A percentile compares a stretch with the other conserved stretches of the same genome.
Evolutionary conservation across 2,113 vertebrate species (phyloP).

Genomic region (human (Homo sapiens)): DNA sequence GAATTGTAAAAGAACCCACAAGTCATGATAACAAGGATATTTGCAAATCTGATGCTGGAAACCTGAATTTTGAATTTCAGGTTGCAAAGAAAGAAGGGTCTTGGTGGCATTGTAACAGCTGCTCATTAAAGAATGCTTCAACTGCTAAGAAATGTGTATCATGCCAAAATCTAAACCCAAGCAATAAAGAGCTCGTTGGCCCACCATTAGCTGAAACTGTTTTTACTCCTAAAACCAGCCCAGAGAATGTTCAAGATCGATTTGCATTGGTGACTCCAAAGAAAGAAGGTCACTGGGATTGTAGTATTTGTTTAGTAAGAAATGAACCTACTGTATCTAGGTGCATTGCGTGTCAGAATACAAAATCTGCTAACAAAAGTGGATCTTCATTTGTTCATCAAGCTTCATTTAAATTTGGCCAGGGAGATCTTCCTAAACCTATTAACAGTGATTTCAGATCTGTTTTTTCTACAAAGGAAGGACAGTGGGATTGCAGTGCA

Average conservation of each 20-base stretch:
- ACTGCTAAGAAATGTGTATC: conserved; percentile 83
- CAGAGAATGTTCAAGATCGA: conserved; percentile 59
- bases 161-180: conserved; percentile 83
- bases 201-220: conserved; percentile 55
- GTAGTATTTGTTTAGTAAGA: conserved; percentile 85
- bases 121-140: conserved; percentile 87
- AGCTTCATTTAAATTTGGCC: conserved; percentile 85
- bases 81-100: conserved; percentile 87
- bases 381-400: conserved; percentile 58
- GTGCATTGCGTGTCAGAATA: conserved; percentile 86
- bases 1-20: conserved; percentile 69
- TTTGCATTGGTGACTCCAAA: conserved; percentile 85
- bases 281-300: conserved; percentile 91
- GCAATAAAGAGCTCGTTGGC: conserved; percentile 44
- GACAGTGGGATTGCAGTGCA: conserved; percentile 87
- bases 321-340: conserved; percentile 83
- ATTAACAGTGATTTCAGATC: conserved; percentile 75
- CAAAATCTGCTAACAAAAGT: conserved; percentile 78
- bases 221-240: conserved; percentile 64
- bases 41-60: conserved; percentile 70
- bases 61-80: conserved; percentile 83
- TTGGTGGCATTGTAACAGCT: conserved; percentile 90
- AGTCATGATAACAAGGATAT: conserved; percentile 73
- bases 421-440: conserved; percentile 71
- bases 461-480: conserved; percentile 81